Conservation (phyloP, 2,797 vertebrate species). For the Pseudotriccus pelzelni region DNA sequence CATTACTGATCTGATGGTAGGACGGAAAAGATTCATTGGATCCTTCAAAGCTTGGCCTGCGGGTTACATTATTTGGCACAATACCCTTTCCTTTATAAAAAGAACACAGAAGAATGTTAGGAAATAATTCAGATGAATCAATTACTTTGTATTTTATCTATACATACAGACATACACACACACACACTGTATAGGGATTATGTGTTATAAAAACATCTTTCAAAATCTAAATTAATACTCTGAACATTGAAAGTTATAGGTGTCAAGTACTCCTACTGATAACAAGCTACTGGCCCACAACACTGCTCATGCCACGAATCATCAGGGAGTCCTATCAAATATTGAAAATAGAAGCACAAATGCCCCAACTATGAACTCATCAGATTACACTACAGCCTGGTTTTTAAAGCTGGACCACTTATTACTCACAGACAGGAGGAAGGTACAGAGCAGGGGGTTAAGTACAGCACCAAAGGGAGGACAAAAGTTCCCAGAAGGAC, state of each 20-base stretch:
- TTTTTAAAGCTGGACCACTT: neutral
- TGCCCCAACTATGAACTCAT: conserved; percentile 39
- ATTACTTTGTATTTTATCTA: neutral
- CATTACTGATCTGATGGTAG: conserved; percentile 86
- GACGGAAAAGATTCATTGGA: conserved; percentile 85
- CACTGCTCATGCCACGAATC: conserved; percentile 6
- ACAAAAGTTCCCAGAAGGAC: neutral
- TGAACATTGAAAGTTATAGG: neutral
- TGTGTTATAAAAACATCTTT: neutral
- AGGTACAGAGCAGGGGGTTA: neutral
- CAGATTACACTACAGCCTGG: neutral
- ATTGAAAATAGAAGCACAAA: conserved; percentile 51
- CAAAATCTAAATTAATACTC: conserved; percentile 5
- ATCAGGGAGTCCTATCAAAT: conserved; percentile 24
- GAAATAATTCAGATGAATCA: conserved; percentile 4
- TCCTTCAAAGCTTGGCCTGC: conserved; percentile 86
- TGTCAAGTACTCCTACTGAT: conserved; percentile 19
- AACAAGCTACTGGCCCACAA: neutral
- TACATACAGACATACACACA: neutral
- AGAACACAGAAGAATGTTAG: conserved; percentile 48
- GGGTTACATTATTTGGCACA: conserved; percentile 79
- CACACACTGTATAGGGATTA: neutral
- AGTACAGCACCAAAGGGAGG: neutral
- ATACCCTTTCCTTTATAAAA: conserved; percentile 81
- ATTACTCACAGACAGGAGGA: neutral